These are phyloP conservation scores for Nerophis lumbriciformis DNA, from an alignment of 2,113 vertebrate genomes.

Conservation along the genomic window DNA sequence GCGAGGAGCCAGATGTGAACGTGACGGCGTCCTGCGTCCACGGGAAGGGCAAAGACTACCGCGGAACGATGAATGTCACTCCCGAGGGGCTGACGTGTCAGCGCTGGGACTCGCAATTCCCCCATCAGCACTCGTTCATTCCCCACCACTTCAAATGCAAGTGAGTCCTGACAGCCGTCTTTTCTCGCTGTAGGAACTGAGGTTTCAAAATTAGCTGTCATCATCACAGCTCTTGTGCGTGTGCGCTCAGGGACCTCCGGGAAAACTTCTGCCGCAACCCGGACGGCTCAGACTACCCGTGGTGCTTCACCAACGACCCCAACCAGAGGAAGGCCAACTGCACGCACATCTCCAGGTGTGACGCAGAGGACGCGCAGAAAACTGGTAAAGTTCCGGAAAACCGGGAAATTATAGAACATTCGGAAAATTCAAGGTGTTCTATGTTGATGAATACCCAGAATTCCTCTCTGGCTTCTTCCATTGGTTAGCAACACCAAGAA, in stretches of 20 bases:
- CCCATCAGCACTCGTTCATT: constrained; percentile 88
- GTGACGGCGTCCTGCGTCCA: constrained; percentile 75
- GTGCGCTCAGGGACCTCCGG: constrained; percentile 79
- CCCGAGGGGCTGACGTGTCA: constrained; percentile 88
- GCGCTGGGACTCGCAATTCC: constrained; percentile 88
- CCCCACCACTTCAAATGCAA: constrained; percentile 94
- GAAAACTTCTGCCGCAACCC: constrained; percentile 97
- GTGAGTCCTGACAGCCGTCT: constrained; percentile 71
- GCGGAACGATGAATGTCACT: constrained; percentile 79
- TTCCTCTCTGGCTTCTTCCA: too few relatives aligned
- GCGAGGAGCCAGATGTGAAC: constrained; percentile 50
- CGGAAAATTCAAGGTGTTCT: too few relatives aligned
- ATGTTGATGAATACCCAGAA: too few relatives aligned
- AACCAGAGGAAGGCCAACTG: constrained; percentile 87
- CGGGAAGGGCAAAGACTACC: constrained; percentile 83
- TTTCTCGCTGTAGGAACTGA: background rate
- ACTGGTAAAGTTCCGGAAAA: constrained; percentile 51
- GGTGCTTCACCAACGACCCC: constrained; percentile 95
- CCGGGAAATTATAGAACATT: too few relatives aligned
- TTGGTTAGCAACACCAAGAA: too few relatives aligned
- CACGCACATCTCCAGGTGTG: constrained; percentile 90
- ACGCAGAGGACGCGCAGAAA: constrained; percentile 55
- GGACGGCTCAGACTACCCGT: constrained; percentile 89
- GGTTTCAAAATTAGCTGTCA: background rate
- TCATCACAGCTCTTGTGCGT: constrained; percentile 22